Evolutionary conservation across 2,113 vertebrate species (phyloP), one percentile per base, ranked within the genome.

Genomic region (Lasiurus cinereus): DNA sequence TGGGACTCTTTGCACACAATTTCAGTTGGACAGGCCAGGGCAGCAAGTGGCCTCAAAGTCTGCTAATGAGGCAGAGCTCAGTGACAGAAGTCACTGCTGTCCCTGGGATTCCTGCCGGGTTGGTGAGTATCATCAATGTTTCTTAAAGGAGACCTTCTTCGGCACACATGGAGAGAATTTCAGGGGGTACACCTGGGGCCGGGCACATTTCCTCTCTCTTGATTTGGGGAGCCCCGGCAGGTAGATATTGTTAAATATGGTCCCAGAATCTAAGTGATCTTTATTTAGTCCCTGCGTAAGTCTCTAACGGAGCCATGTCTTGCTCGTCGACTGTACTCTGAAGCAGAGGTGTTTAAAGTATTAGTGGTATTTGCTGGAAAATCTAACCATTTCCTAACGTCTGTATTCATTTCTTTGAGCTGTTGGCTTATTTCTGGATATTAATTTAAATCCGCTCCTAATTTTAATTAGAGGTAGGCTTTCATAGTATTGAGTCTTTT

Each of bases 401-500:
- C 52, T 77, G 43, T 82, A 94, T 97, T 95, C 67, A 93, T 90
- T 88, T 95, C 83, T 95, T 72, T 85, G 73, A 95, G 95, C 77
- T 56, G 6, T 70, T 89, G 84, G 87, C 69, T 94, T 93, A 91
- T 89, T 97, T 97, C 22, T 96, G 89, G 87, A 92, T 97, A 91
- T 66, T 93, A 79, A 96, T 97, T 98, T 97, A 96, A 97, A 97
- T 96, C 27, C 0, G 0, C 14, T 92, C 11, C 11, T 96, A 95
- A 96, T 92, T 97, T 98, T 97, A 97, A 98, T 98, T 98, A 96
- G 36, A 92, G 48, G 39, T 79, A 95, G 73, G 59, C 97, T 97
- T 97, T 97, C 29, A 97, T 50, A 87, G 69, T 93, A 50, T 88
- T 8, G 10, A 96, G 19, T 94, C 80, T 86, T 97, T 97, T 88